Base-by-base conservation (phyloP, 2,797 vertebrate species). In the Nannoperca obscura region DNA sequence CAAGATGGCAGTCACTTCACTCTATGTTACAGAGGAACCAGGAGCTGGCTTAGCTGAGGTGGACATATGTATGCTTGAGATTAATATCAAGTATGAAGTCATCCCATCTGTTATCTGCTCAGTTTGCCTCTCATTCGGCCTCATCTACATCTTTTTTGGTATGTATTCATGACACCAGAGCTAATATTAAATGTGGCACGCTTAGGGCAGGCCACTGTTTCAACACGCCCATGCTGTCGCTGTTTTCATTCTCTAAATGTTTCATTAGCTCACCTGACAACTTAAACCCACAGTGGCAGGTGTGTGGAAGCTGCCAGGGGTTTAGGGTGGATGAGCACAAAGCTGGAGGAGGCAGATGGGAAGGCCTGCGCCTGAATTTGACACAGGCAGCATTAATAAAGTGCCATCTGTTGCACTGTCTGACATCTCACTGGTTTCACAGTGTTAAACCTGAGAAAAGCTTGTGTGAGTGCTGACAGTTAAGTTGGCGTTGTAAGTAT, bases 141-240 rank as follows among this genome's bases (percentile, higher is more conserved):
- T 97, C 84, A 89, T 97, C 92, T 97, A 96, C 91, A 96, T 96
- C 86, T 96, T 97, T 83, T 95, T 97, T 0, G 97, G 97, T 98
- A 94, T 72, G 96, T 92, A 80, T 70, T 53, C 40, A 10, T 50
- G 5, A 40, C 5, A 38, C 30, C n/a, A 6, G 32, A 42, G 12
- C 7, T 38, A 0, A 59, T 27, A 22, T 55, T 14, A 62, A 30
- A 32, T 17, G 32, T 17, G n/a, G 17, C 20, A 52, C 11, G 30
- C 20, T 12, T 2, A 54, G 8, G 34, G 42, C 24, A 20, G 22
- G 24, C 6, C n/a, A 55, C 1, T 22, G 3, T 2, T 53, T 44
- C 7, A 57, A 34, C 65, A 58, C 38, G 52, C 38, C 40, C 32
- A 52, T 68, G 24, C 46, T 47, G 54, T 57, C 20, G 46, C 30